Conservation (phyloP, 1,140 invertebrate genomes). For the Mactra quadrangularis region DNA sequence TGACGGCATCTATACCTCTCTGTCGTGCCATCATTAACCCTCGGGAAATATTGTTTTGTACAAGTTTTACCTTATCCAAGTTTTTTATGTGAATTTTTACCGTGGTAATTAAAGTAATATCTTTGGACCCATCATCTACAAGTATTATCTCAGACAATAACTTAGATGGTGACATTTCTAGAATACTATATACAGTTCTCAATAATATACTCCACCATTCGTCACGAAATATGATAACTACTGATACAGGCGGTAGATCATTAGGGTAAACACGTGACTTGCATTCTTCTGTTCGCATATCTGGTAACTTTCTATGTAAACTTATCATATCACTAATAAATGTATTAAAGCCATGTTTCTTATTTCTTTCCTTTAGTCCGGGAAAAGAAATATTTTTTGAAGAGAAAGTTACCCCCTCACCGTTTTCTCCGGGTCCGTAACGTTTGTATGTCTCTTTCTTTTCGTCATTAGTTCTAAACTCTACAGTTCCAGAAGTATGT, state of each 20-base stretch:
- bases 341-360: slow-evolving; percentile 41
- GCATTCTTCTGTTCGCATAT: slow-evolving; percentile 29
- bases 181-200: slow-evolving; percentile 38
- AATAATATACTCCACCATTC: slow-evolving; percentile 38
- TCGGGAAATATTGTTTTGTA: neutral
- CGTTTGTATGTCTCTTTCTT: neutral
- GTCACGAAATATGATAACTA: slow-evolving; percentile 54
- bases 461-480: neutral
- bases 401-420: neutral
- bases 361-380: slow-evolving; percentile 10
- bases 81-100: slow-evolving; percentile 32
- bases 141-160: slow-evolving; percentile 41
- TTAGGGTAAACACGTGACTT: slow-evolving; percentile 13
- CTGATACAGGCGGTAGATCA: slow-evolving; percentile 32
- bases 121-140: slow-evolving; percentile 40
- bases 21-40: slow-evolving; percentile 51
- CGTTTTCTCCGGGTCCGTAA: slow-evolving; percentile 39
- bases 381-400: slow-evolving; percentile 22
- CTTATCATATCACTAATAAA: slow-evolving; percentile 51
- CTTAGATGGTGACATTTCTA: slow-evolving; percentile 31
- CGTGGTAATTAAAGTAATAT: slow-evolving; percentile 13
- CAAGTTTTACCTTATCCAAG: slow-evolving; percentile 23
- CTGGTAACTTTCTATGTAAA: slow-evolving; percentile 30
- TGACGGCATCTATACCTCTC: slow-evolving; percentile 29
- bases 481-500: neutral